Base-by-base conservation (phyloP, 2,888 invertebrate genomes). In the Meandrusa payeni region DNA sequence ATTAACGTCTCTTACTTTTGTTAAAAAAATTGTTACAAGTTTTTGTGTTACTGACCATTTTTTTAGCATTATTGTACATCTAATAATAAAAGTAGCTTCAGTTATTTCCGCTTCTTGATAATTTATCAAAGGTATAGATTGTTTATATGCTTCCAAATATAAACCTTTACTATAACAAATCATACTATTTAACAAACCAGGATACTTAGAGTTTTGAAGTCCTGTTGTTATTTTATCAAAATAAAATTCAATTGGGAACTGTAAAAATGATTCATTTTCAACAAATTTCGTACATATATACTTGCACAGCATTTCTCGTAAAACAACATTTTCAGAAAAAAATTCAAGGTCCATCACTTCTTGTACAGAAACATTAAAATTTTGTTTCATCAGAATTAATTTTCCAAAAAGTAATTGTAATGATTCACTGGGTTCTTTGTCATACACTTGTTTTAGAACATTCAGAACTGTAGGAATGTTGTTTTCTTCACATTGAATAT, bases 171-270 rank as follows among this genome's bases (percentile, higher is more conserved):
- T 73, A 67, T 80, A 90, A 9, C 77, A 67, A 40, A 90, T 64
- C 46, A 92, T 89, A 20, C 91, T 90, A 72, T 89, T 89, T 1
- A 93, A 88, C 27, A 94, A 77, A 17, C 89, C 69, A 1, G 90
- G 93, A 60, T 91, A 86, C 55, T 90, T 88, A 0, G 93, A 93
- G 48, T 89, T 86, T 49, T 88, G 68, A 57, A 93, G 90, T 3
- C 91, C 68, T 36, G 81, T 65, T 37, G 90, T 70, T 2, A 94
- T 76, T 46, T 71, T 69, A 29, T 89, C 76, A 36, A 88, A 79
- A 64, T 90, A 88, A 24, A 71, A 59, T 41, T 88, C 80, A 50
- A 92, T 85, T 19, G 79, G 68, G 34, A 85, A 62, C 34, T 57
- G 54, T 42, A 51, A 52, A 47, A 85, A 79, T 44, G 76, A 68